A percentile compares a stretch with the other conserved stretches of the same genome.
These are phyloP conservation scores for Leptestheria dahalacensis DNA, from an alignment of 1,140 invertebrate genomes.

Conservation along the genomic window DNA sequence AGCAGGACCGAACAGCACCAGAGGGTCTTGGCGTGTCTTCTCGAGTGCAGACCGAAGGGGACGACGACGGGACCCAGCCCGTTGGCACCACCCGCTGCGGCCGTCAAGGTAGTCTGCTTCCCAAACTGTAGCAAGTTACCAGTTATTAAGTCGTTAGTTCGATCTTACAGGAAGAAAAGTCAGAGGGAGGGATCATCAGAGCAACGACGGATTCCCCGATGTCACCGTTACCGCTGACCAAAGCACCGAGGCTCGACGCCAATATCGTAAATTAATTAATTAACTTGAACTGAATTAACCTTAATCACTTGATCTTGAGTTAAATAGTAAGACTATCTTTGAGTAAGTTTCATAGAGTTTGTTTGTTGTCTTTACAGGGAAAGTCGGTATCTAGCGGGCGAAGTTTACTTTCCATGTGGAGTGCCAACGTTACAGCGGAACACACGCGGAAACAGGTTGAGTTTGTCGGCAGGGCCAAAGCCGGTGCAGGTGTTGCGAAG, in stretches of 20 bases:
- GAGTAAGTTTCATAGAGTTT: constrained; percentile 13
- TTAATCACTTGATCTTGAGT: too few species aligned
- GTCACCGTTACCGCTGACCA: constrained; percentile 42
- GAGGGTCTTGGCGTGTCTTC: constrained; percentile 62
- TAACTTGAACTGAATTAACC: constrained; percentile 8
- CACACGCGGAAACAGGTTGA: constrained; percentile 40
- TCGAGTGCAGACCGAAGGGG: constrained; percentile 53
- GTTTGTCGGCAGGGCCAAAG: constrained; percentile 57
- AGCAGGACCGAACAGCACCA: constrained; percentile 51
- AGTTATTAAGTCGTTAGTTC: neutral
- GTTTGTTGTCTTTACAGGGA: constrained; percentile 19
- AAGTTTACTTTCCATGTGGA: constrained; percentile 47
- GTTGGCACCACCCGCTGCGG: neutral
- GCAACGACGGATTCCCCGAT: constrained; percentile 68
- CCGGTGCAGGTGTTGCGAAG: constrained; percentile 44
- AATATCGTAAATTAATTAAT: constrained; percentile 25
- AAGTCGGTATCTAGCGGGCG: constrained; percentile 26
- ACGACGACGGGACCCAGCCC: neutral
- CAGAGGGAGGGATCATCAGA: constrained; percentile 45
- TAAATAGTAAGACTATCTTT: constrained; percentile 21
- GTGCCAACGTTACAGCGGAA: constrained; percentile 28
- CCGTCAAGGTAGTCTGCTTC: neutral
- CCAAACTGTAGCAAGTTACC: neutral
- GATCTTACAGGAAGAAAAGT: neutral
- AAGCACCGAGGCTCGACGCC: constrained; percentile 28